Evolutionary conservation across 2,888 invertebrate genomes (phyloP), one percentile per base, ranked within the genome.

Genomic region (Scelioninae gen. 2): DNA sequence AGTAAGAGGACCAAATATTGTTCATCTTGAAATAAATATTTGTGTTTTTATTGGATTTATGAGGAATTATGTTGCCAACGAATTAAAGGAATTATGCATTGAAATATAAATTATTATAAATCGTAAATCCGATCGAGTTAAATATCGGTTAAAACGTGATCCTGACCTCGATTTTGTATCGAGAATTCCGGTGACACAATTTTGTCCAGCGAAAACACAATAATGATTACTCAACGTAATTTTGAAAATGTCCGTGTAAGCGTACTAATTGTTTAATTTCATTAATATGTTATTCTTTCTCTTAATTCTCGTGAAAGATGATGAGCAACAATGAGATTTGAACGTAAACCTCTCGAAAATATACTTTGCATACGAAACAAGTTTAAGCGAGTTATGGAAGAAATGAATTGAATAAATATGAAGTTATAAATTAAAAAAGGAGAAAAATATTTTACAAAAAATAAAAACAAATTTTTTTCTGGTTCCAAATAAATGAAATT

Each of bases 211-310:
- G 19, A 73, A 45, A 60, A 53, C 4, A 37, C 37, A 58, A 60
- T 41, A 41, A 41, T 18, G 57, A 71, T 74, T 74, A 63, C 67
- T 71, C 63, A 50, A 68, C 52, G 22, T 43, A 65, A 61, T 61
- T 50, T 63, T 37, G 16, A 67, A 68, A 74, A 71, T 71, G 68
- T 63, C 63, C 46, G 70, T 52, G 63, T 74, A 67, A 74, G 74
- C 74, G 41, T 50, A 41, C 39, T 53, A 48, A 52, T 69, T 69
- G 22, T 45, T 61, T 69, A 69, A 69, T 61, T 46, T 1, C 0
- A 43, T 15, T 53, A 25, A 33, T 22, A 15, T 25, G 55, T 57
- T 57, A 65, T 4, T 31, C 16, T 65, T 46, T 15, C 15, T 35
- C 19, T 18, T 52, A 53, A 63, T 16, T 33, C 9, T 18, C 13